phyloP scores from a whole-genome alignment of 2,888 invertebrate genomes.

The Drosophila quinaria region DNA sequence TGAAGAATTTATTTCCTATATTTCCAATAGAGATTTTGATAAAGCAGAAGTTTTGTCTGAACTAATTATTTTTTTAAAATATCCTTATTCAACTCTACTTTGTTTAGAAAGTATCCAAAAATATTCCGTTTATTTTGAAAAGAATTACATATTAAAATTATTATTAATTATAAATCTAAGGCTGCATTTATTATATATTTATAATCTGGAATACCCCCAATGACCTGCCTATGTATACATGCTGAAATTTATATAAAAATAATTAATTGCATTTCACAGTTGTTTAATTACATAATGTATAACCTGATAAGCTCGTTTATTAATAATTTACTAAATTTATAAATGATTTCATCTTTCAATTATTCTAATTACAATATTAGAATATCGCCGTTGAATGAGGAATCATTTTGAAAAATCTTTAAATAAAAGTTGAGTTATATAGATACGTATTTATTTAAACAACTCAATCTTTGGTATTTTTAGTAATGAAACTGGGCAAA shows the following conservation, averaged over 20 bases:
- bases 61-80: too few relatives aligned
- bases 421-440: conserved; percentile 5
- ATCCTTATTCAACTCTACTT: too few relatives aligned
- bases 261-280: conserved; percentile 3
- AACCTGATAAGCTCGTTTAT: conserved; percentile 14
- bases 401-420: neutral
- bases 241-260: neutral
- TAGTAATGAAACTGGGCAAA: neutral
- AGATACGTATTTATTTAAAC: neutral
- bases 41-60: too few relatives aligned
- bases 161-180: neutral
- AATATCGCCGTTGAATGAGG: neutral
- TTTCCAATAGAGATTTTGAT: too few relatives aligned
- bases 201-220: conserved; percentile 4
- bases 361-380: neutral
- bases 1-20: too few relatives aligned
- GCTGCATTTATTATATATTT: neutral
- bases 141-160: neutral
- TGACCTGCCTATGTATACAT: neutral
- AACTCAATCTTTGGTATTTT: neutral
- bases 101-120: too few relatives aligned
- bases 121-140: too few relatives aligned
- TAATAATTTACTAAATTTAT: conserved; percentile 23
- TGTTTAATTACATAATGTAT: conserved; percentile 9
- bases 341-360: conserved; percentile 24